Conservation (phyloP, 2,888 invertebrate species). For the Zhengitettix transpicula region DNA sequence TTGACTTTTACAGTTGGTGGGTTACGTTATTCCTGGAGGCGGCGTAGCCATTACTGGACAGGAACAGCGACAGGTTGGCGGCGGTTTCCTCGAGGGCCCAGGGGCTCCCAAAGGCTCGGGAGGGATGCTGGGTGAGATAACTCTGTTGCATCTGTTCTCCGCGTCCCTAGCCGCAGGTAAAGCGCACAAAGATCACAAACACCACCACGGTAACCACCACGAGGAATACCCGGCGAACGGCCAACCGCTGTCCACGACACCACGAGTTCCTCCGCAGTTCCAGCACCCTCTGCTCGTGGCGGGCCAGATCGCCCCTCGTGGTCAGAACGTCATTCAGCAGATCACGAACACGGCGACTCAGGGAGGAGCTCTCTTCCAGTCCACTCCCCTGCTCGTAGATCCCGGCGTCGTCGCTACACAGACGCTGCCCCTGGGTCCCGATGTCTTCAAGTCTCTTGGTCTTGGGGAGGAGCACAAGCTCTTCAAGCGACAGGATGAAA, state of each 20-base stretch:
- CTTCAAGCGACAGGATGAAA: constrained; percentile 17
- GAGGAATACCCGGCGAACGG: constrained; percentile 44
- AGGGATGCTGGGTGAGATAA: constrained; percentile 53
- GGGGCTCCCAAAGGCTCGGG: constrained; percentile 38
- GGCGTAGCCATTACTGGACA: constrained; percentile 62
- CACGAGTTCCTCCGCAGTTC: constrained; percentile 19
- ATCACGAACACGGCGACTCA: constrained; percentile 2
- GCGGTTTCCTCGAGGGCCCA: constrained; percentile 34
- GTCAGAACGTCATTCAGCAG: constrained; percentile 29
- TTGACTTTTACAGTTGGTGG: constrained; percentile 44
- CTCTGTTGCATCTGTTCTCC: constrained; percentile 62
- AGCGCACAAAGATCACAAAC: constrained; percentile 74
- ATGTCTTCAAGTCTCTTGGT: constrained; percentile 10
- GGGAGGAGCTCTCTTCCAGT: neutral
- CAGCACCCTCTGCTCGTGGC: constrained; percentile 14
- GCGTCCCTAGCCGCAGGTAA: constrained; percentile 72
- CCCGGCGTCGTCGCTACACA: constrained; percentile 1
- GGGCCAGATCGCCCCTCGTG: constrained; percentile 23
- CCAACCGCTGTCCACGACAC: constrained; percentile 39
- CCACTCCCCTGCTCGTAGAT: neutral
- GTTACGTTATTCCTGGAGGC: constrained; percentile 56
- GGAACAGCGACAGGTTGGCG: constrained; percentile 41
- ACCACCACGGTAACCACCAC: constrained; percentile 69
- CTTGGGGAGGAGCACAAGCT: constrained; percentile 3
- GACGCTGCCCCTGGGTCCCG: constrained; percentile 1